These are phyloP conservation scores for Drosophila dunni DNA, from an alignment of 1,140 invertebrate species.

Conservation along the genomic window DNA sequence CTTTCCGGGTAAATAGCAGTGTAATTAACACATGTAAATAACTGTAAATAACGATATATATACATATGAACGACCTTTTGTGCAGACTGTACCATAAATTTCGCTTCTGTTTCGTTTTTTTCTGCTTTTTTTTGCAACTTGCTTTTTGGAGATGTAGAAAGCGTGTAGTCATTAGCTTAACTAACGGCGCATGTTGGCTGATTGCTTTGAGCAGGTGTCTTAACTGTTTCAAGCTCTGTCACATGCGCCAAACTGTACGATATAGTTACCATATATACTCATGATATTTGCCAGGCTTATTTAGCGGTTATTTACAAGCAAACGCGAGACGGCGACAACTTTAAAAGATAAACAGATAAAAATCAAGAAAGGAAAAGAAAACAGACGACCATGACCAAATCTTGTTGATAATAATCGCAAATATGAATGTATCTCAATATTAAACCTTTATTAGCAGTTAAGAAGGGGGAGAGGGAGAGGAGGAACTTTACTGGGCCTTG, in stretches of 20 bases:
- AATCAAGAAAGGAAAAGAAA: background rate
- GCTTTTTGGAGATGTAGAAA: slow-evolving; percentile 61
- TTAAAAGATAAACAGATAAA: slow-evolving; percentile 51
- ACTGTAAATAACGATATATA: background rate
- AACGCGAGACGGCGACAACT: slow-evolving; percentile 50
- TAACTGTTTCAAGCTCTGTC: slow-evolving; percentile 50
- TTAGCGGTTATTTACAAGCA: slow-evolving; percentile 70
- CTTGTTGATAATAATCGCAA: slow-evolving; percentile 44
- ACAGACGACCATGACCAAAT: slow-evolving; percentile 32
- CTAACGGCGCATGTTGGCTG: slow-evolving; percentile 60
- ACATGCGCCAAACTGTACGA: slow-evolving; percentile 54
- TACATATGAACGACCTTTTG: slow-evolving; percentile 12
- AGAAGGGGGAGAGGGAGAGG: background rate
- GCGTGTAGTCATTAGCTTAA: slow-evolving; percentile 73
- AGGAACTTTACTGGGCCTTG: background rate
- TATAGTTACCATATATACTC: slow-evolving; percentile 5
- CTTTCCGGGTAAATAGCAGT: slow-evolving; percentile 11
- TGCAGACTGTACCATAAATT: slow-evolving; percentile 27
- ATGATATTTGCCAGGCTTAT: slow-evolving; percentile 67
- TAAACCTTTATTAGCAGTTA: slow-evolving; percentile 46
- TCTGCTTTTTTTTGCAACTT: slow-evolving; percentile 26
- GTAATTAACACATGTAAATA: slow-evolving; percentile 27
- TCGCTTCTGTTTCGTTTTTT: slow-evolving; percentile 6
- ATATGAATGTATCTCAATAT: slow-evolving; percentile 7
- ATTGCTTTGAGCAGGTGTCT: slow-evolving; percentile 29